Percentiles rank a stretch among this genome's conserved stretches.
These are phyloP conservation scores for Eubasilissa regina DNA, from an alignment of 1,140 invertebrate species.

Conservation along the genomic window DNA sequence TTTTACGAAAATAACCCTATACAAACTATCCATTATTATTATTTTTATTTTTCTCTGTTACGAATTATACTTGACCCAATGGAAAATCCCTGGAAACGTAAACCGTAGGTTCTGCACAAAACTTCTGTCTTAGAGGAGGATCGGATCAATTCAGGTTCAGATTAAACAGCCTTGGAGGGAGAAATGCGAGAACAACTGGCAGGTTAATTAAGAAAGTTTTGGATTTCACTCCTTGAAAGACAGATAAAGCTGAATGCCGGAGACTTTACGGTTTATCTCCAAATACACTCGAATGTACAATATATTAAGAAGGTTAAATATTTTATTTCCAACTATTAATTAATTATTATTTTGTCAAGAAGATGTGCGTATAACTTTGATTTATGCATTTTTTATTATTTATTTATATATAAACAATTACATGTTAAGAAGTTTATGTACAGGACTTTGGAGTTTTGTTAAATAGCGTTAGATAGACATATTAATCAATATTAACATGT, in stretches of 20 bases:
- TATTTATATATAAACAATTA: too few species aligned
- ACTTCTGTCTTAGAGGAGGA: not conserved
- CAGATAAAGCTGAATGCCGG: not conserved
- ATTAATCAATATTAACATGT: too few species aligned
- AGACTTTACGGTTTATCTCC: not conserved
- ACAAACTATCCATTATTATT: too few species aligned
- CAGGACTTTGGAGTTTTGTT: too few species aligned
- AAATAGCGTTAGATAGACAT: too few species aligned
- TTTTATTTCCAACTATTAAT: not conserved
- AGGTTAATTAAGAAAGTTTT: constrained; percentile 33
- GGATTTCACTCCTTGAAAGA: constrained; percentile 8
- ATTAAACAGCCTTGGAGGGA: not conserved
- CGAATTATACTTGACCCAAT: too few species aligned
- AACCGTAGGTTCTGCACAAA: not conserved
- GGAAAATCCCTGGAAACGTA: too few species aligned
- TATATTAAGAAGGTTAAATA: constrained; percentile 6
- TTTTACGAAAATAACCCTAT: too few species aligned
- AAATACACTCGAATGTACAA: not conserved
- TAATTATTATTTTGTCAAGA: not conserved
- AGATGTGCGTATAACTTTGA: not conserved
- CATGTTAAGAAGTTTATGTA: too few species aligned
- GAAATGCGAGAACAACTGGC: not conserved
- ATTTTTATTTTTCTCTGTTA: too few species aligned
- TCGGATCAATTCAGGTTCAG: constrained; percentile 9
- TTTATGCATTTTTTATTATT: too few species aligned